Evolutionary conservation across 2,888 invertebrate species (phyloP).

Genomic region (Rotaria socialis): DNA sequence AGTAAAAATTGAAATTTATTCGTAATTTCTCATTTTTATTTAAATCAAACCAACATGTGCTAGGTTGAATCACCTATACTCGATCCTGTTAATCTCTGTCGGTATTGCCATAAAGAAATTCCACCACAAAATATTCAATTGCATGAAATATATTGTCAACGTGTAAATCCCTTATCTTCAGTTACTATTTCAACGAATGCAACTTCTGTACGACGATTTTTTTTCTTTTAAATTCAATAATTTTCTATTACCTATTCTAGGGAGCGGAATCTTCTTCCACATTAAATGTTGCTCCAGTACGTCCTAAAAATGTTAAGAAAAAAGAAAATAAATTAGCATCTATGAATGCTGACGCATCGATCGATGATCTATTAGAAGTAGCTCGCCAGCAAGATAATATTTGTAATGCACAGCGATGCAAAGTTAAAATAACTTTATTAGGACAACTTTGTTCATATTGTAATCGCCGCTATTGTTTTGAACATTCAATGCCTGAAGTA

Average conservation of each 20-base stretch:
- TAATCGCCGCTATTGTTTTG: slow-evolving; percentile 43
- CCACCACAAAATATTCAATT: slow-evolving; percentile 34
- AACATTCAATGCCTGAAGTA: slow-evolving; percentile 45
- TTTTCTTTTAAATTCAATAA: background rate
- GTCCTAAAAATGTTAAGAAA: slow-evolving; percentile 13
- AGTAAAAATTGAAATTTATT: background rate
- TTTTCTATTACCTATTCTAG: background rate
- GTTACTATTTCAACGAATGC: background rate
- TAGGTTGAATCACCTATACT: slow-evolving; percentile 37
- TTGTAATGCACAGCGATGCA: slow-evolving; percentile 44
- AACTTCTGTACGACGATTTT: background rate
- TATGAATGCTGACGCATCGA: slow-evolving; percentile 30
- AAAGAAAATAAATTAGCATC: slow-evolving; percentile 38
- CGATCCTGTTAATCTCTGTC: slow-evolving; percentile 37
- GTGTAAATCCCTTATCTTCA: background rate
- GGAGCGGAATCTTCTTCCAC: background rate
- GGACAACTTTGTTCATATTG: slow-evolving; percentile 46
- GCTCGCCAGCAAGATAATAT: slow-evolving; percentile 36
- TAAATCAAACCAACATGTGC: background rate
- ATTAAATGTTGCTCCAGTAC: background rate
- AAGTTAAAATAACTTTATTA: slow-evolving; percentile 39
- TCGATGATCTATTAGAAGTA: slow-evolving; percentile 40
- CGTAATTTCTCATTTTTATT: background rate
- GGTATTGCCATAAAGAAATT: slow-evolving; percentile 43
- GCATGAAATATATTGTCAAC: slow-evolving; percentile 43